Conservation (phyloP, 2,113 vertebrate species). For the Tragelaphus buxtoni region DNA sequence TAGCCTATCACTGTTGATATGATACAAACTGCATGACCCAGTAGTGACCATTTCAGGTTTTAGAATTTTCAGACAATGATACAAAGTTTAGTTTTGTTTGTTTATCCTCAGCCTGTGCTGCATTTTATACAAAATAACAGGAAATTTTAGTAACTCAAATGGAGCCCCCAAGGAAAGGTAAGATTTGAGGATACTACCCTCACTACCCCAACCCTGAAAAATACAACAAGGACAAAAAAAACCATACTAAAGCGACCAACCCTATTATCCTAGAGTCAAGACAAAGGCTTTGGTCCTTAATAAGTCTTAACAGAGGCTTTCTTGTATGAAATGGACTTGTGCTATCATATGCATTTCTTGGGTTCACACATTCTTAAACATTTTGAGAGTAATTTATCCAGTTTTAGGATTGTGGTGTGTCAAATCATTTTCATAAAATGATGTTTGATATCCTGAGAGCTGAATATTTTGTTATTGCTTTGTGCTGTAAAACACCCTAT, state of each 20-base stretch:
- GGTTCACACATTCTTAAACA: background rate
- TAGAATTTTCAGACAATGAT: background rate
- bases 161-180: background rate
- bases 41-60: background rate
- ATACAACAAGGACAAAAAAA: background rate
- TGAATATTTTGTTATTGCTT: background rate
- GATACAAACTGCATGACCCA: background rate
- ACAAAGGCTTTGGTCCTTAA: background rate
- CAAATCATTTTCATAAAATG: background rate
- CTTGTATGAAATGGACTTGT: background rate
- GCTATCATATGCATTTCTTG: background rate
- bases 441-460: background rate
- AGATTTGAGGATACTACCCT: background rate
- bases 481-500: background rate
- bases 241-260: background rate
- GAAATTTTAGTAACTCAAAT: background rate
- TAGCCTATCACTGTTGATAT: background rate
- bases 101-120: background rate
- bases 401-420: background rate
- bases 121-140: background rate
- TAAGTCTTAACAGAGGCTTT: background rate
- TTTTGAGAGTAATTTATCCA: background rate
- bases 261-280: background rate
- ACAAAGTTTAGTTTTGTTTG: background rate
- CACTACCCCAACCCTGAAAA: background rate